phyloP scores from a whole-genome alignment of 2,113 vertebrate genomes.

The Microcebus ravelobensis region DNA sequence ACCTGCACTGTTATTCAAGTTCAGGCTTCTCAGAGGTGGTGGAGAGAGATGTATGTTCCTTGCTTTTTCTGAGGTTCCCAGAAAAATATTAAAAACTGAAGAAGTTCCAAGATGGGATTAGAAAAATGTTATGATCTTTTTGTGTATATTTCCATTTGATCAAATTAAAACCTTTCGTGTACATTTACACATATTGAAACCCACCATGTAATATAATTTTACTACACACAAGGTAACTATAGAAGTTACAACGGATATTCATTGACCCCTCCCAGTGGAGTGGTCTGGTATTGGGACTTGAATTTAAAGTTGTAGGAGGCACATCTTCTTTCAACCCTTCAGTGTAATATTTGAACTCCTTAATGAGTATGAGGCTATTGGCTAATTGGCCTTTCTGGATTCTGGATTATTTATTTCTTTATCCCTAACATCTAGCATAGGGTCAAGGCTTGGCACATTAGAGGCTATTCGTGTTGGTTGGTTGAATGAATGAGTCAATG shows the following conservation, averaged over 20 bases:
- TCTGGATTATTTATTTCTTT: conserved; percentile 8
- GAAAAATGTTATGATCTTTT: not conserved
- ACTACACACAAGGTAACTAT: not conserved
- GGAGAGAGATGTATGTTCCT: not conserved
- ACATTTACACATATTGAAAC: not conserved
- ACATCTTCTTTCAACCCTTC: not conserved
- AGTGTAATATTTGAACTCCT: not conserved
- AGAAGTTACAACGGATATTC: not conserved
- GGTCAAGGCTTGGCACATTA: not conserved
- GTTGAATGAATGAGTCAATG: not conserved
- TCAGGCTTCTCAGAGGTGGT: not conserved
- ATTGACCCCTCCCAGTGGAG: not conserved
- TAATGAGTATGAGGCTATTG: not conserved
- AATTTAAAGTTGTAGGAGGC: not conserved
- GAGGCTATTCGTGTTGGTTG: not conserved
- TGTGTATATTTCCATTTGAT: not conserved
- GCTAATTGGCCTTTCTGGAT: not conserved
- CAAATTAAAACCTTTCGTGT: not conserved
- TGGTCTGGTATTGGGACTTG: not conserved
- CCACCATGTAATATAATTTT: not conserved
- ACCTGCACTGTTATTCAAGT: not conserved
- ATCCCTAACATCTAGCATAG: not conserved
- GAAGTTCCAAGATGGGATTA: not conserved
- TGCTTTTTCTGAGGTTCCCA: not conserved
- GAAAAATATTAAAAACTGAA: not conserved